Evolutionary conservation across 2,888 invertebrate species (phyloP), one percentile per base, ranked within the genome.

Genomic region (Leptinotarsa haldemani): DNA sequence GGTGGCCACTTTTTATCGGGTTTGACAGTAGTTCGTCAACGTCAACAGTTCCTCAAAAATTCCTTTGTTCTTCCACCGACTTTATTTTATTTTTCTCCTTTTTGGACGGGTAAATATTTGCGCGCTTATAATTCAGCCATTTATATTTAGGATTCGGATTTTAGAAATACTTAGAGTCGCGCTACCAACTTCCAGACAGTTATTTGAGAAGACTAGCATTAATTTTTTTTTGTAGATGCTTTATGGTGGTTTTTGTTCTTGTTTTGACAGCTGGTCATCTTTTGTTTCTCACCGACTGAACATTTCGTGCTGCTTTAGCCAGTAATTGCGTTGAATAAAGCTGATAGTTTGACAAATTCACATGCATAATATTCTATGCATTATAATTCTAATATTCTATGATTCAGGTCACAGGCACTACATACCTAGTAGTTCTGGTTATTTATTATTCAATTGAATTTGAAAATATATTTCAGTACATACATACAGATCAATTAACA

Each of bases 21-120:
- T 82, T 82, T 82, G 82, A 82, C 82, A 82, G 82, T 80, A 79
- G 83, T 84, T 80, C 84, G 84, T 85, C 85, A 85, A 85, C 82
- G 82, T 83, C 83, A 80, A 78, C 81, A 83, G 83, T 84, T 83
- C 84, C 82, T 84, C 84, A 84, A 84, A 85, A 84, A 84, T 84
- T 84, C 84, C 78, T 84, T 84, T 84, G 85, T 84, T 80, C 79
- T 75, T 78, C 75, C 73, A 75, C 81, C 80, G 80, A 75, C 77
- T 70, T 77, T 72, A 74, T 70, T 71, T 74, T 72, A 71, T 78
- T 76, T 77, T 77, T 78, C 73, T 40, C 70, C 73, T 77, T 78
- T 72, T 74, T 72, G 74, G 69, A 78, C 80, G 80, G 78, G 77
- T 74, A 79, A 81, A 82, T 81, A 81, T 82, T 80, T 81, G 78